Percentiles rank a stretch among this genome's conserved stretches.
phyloP scores from a whole-genome alignment of 64 coral and sea anemone species.

The Cladopsammia gracilis region DNA sequence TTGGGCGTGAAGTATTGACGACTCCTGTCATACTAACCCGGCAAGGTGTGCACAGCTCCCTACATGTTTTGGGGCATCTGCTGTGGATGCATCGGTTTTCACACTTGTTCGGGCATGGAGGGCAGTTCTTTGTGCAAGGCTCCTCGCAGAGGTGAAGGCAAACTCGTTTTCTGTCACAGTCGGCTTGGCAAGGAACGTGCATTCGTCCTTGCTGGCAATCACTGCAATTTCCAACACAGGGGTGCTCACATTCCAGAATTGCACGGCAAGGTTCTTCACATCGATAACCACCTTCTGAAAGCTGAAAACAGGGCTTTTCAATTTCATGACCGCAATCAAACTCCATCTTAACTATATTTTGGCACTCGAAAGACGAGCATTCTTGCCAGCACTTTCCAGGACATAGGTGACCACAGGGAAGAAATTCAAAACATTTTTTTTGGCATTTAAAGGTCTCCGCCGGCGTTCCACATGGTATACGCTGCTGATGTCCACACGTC shows the following conservation, averaged over 20 bases:
- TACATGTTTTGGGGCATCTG: slow-evolving; percentile 42
- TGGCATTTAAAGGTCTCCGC: slow-evolving; percentile 42
- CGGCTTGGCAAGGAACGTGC: slow-evolving; percentile 48
- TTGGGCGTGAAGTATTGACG: too few species aligned
- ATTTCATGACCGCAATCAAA: slow-evolving; percentile 67
- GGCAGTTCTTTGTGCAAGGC: slow-evolving; percentile 76
- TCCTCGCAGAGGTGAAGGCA: slow-evolving; percentile 72
- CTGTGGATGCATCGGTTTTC: slow-evolving; percentile 69
- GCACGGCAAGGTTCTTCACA: slow-evolving; percentile 61
- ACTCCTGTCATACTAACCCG: slow-evolving; percentile 28
- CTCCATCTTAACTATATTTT: slow-evolving; percentile 13
- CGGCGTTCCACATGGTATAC: slow-evolving; percentile 33
- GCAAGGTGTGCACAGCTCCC: slow-evolving; percentile 50
- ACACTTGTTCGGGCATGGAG: slow-evolving; percentile 64
- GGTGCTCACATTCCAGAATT: slow-evolving; percentile 59
- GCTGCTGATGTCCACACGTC: slow-evolving; percentile 6
- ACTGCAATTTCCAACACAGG: slow-evolving; percentile 41
- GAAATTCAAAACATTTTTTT: slow-evolving; percentile 25
- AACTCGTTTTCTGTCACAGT: slow-evolving; percentile 55
- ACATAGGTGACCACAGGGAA: slow-evolving; percentile 61
- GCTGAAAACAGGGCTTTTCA: slow-evolving; percentile 54
- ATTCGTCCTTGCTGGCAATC: slow-evolving; percentile 70
- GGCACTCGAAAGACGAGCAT: slow-evolving; percentile 24
- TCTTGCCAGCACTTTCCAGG: slow-evolving; percentile 39
- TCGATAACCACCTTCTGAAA: not conserved